phyloP scores from a whole-genome alignment of 2,888 invertebrate genomes.

The Anticlea derivata region DNA sequence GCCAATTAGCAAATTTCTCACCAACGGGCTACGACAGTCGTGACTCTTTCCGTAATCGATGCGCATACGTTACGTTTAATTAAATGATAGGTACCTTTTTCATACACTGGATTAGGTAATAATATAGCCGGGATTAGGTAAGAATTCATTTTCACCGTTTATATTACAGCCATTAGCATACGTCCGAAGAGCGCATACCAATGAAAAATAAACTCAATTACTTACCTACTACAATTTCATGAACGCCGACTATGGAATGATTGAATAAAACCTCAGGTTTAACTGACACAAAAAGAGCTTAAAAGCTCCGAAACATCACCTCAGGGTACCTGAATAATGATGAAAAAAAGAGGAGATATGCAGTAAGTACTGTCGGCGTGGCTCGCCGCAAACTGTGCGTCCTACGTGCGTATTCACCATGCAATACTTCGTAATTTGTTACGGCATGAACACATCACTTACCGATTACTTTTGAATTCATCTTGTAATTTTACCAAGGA shows the following conservation, averaged over 20 bases:
- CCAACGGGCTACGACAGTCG: constrained; percentile 55
- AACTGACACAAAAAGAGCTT: constrained; percentile 11
- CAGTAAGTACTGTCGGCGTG: constrained; percentile 4
- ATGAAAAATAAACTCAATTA: constrained; percentile 3
- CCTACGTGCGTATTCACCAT: constrained; percentile 27
- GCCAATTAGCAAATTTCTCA: constrained; percentile 77
- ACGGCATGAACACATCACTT: constrained; percentile 35
- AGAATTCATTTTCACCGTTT: constrained; percentile 24
- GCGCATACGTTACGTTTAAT: constrained; percentile 56
- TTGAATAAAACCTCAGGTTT: constrained; percentile 4
- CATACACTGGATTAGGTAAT: constrained; percentile 32
- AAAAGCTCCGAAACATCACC: constrained; percentile 17
- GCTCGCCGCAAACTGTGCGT: constrained; percentile 10
- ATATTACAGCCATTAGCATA: constrained; percentile 15
- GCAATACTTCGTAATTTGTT: constrained; percentile 36
- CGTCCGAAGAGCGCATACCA: constrained; percentile 1
- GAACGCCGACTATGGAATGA: background rate
- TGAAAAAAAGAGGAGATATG: constrained; percentile 20
- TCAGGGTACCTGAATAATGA: constrained; percentile 17
- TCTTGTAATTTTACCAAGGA: constrained; percentile 23
- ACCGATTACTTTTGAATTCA: constrained; percentile 29
- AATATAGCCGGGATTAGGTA: constrained; percentile 6
- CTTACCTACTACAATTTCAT: background rate
- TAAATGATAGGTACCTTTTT: constrained; percentile 50
- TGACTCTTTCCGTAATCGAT: constrained; percentile 63